phyloP scores from a whole-genome alignment of 2,113 vertebrate genomes.

The Caloenas nicobarica region DNA sequence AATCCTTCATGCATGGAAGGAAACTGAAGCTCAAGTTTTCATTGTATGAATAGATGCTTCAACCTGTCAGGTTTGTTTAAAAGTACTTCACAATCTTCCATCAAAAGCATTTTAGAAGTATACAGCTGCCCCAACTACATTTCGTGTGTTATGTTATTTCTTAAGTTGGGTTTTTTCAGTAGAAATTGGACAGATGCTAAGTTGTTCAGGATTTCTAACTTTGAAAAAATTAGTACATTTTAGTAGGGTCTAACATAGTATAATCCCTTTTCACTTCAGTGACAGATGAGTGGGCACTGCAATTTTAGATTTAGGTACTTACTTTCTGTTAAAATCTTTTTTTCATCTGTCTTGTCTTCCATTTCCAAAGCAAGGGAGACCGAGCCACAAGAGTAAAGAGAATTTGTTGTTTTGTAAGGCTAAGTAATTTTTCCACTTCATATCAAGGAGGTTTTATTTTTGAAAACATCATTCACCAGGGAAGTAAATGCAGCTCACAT shows the following conservation, averaged over 20 bases:
- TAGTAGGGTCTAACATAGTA: not conserved
- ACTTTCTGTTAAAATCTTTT: not conserved
- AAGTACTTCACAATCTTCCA: not conserved
- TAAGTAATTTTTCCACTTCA: not conserved
- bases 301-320: not conserved
- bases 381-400: not conserved
- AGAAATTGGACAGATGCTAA: not conserved
- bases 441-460: not conserved
- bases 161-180: not conserved
- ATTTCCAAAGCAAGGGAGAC: not conserved
- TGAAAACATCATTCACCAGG: not conserved
- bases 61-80: constrained; percentile 22
- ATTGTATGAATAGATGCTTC: not conserved
- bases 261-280: not conserved
- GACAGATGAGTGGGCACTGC: not conserved
- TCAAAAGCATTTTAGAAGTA: not conserved
- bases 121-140: not conserved
- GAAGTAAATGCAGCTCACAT: not conserved
- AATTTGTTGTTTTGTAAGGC: not conserved
- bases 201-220: not conserved
- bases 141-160: not conserved
- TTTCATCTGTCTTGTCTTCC: not conserved
- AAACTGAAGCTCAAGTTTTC: not conserved
- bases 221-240: not conserved
- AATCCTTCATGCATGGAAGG: not conserved